Percentiles rank a stretch among this genome's conserved stretches.
Conservation (phyloP, 1,140 invertebrate genomes). For the Drosophila aff. region DNA sequence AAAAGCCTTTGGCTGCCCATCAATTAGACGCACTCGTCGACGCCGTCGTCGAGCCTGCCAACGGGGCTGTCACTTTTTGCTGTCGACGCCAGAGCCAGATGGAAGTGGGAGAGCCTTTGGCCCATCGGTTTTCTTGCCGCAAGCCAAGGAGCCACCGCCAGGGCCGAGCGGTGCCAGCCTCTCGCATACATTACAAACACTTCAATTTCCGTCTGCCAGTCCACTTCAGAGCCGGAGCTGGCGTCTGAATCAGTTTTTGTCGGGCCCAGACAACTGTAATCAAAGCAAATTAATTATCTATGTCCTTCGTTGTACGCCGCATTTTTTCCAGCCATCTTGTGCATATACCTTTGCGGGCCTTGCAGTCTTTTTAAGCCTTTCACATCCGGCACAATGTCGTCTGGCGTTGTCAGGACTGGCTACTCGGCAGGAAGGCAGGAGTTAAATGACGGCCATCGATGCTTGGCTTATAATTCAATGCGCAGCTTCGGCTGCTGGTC, state of each 20-base stretch:
- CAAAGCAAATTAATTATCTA: slow-evolving; percentile 79
- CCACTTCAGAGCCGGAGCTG: slow-evolving; percentile 15
- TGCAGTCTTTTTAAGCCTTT: slow-evolving; percentile 39
- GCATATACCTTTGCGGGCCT: slow-evolving; percentile 14
- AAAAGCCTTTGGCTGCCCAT: slow-evolving; percentile 69
- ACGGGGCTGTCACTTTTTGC: slow-evolving; percentile 48
- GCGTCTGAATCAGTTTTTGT: slow-evolving; percentile 27
- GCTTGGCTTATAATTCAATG: slow-evolving; percentile 39
- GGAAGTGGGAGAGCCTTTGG: slow-evolving; percentile 53
- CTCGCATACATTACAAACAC: slow-evolving; percentile 70
- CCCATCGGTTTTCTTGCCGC: slow-evolving; percentile 25
- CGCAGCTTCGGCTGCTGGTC: slow-evolving; percentile 20
- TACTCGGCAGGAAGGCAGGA: slow-evolving; percentile 41
- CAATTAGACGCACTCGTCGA: slow-evolving; percentile 64
- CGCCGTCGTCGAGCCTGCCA: slow-evolving; percentile 27
- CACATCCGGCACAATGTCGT: slow-evolving; percentile 44
- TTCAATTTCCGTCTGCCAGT: slow-evolving; percentile 74
- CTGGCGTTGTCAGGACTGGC: slow-evolving; percentile 33
- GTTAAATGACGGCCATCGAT: slow-evolving; percentile 58
- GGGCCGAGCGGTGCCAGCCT: not conserved
- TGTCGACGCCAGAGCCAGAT: slow-evolving; percentile 51
- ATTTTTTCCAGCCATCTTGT: slow-evolving; percentile 29
- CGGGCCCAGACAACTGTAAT: slow-evolving; percentile 65
- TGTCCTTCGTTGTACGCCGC: slow-evolving; percentile 36
- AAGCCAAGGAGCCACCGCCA: slow-evolving; percentile 4